Conservation (phyloP, 2,888 invertebrate genomes). For the Acronicta leporina region DNA sequence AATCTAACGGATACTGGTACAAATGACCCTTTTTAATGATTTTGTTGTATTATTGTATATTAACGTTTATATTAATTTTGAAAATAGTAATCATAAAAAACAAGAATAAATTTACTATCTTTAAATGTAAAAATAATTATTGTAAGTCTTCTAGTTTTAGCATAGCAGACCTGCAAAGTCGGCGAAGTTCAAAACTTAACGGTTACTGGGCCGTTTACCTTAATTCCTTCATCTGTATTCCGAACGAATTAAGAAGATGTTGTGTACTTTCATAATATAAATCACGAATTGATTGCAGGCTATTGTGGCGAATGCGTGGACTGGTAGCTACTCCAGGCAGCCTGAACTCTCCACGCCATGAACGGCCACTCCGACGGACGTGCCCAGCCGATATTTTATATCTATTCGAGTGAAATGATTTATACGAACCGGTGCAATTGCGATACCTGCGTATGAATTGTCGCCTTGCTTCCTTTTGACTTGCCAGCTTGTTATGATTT, state of each 20-base stretch:
- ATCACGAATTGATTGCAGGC: constrained; percentile 69
- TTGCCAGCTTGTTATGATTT: constrained; percentile 49
- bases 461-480: constrained; percentile 54
- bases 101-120: no score
- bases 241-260: constrained; percentile 22
- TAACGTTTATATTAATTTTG: no score
- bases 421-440: constrained; percentile 78
- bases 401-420: constrained; percentile 76
- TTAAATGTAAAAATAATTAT: no score
- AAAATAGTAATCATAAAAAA: no score
- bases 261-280: constrained; percentile 52
- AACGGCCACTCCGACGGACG: constrained; percentile 34
- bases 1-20: no score
- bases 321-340: constrained; percentile 42
- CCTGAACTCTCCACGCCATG: constrained; percentile 46
- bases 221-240: neutral
- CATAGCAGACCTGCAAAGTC: no score
- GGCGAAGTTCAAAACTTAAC: no score
- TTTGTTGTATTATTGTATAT: no score
- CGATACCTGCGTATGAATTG: constrained; percentile 71
- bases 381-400: constrained; percentile 67
- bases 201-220: no score
- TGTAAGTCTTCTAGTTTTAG: no score
- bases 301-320: constrained; percentile 70
- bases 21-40: no score